Evolutionary conservation across 2,888 invertebrate genomes (phyloP).

Genomic region (Capitulum mitella): DNA sequence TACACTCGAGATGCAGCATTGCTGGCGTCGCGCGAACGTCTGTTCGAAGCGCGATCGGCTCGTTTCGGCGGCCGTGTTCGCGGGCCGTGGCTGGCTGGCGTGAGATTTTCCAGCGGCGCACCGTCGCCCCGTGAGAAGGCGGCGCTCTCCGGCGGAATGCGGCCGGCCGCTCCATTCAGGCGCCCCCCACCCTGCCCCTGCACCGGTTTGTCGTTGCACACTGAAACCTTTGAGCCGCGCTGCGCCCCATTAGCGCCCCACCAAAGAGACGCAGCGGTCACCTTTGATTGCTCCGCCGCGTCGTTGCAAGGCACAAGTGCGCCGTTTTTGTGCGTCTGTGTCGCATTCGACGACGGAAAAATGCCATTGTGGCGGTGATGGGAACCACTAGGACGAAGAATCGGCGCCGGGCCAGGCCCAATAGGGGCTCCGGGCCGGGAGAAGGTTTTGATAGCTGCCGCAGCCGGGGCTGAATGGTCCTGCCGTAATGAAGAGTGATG

Average conservation of each 20-base stretch:
- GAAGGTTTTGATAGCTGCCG: background rate
- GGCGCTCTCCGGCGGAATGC: no score
- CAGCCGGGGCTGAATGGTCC: background rate
- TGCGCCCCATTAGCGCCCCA: background rate
- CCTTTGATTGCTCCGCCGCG: background rate
- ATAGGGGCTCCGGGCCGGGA: no score
- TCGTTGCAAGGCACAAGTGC: conserved; percentile 2
- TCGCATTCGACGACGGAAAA: background rate
- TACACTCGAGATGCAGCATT: no score
- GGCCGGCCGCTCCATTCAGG: no score
- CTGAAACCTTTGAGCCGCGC: background rate
- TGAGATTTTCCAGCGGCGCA: no score
- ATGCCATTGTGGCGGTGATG: background rate
- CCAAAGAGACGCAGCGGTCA: background rate
- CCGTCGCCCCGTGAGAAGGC: no score
- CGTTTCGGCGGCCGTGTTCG: no score
- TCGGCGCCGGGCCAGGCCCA: background rate
- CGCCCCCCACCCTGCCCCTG: background rate
- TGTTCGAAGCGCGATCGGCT: no score
- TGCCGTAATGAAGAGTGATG: background rate
- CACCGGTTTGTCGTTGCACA: conserved; percentile 17
- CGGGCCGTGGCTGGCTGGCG: no score
- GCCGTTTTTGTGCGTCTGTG: background rate
- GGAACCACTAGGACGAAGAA: background rate
- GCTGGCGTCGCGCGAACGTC: no score